phyloP scores from a whole-genome alignment of 2,113 vertebrate genomes.

The Albula goreensis region DNA sequence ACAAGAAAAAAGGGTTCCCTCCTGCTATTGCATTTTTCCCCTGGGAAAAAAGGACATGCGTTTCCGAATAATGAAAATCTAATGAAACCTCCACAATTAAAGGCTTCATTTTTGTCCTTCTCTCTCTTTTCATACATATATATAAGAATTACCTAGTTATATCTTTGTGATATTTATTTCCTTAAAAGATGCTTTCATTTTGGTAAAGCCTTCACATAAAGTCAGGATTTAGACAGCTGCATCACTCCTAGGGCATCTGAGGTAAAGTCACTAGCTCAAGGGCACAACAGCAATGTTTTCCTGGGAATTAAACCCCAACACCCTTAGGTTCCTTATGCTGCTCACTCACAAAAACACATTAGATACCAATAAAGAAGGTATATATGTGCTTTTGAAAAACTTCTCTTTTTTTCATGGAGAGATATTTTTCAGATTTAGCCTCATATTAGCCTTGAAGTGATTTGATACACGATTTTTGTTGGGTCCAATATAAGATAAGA shows the following conservation, averaged over 20 bases:
- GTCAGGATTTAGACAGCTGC: background rate
- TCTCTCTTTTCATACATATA: too few species aligned
- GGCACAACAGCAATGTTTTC: background rate
- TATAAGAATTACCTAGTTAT: too few species aligned
- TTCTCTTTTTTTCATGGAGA: background rate
- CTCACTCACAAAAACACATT: background rate
- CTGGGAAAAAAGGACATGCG: background rate
- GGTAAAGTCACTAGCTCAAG: background rate
- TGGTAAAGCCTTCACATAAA: too few species aligned
- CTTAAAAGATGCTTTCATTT: too few species aligned
- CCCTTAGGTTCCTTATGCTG: background rate
- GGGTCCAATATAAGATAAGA: too few species aligned
- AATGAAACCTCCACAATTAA: background rate
- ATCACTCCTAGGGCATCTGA: background rate
- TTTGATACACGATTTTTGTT: too few species aligned
- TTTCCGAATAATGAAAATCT: background rate
- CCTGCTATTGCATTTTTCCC: background rate
- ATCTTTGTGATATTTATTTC: too few species aligned
- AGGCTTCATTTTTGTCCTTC: too few species aligned
- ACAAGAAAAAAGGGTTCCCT: background rate
- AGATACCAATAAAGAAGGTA: too few species aligned
- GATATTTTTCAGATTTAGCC: background rate
- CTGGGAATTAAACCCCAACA: background rate
- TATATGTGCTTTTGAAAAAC: too few species aligned
- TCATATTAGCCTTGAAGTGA: too few species aligned